Conservation (phyloP, 2,113 vertebrate species). For the Pollimyrus isidori region DNA sequence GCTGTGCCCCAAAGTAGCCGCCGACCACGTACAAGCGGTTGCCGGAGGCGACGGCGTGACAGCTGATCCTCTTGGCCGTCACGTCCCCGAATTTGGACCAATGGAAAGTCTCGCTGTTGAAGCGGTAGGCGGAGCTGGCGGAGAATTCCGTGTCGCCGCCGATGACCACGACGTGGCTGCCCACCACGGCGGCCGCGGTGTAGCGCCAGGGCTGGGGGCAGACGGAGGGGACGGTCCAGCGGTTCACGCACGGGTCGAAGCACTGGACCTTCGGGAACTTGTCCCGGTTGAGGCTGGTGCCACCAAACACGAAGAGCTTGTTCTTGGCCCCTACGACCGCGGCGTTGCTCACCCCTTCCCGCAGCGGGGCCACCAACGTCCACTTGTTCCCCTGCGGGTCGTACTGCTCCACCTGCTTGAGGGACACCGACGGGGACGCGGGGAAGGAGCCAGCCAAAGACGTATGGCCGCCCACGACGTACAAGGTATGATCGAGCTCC, state of each 20-base stretch:
- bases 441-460: constrained; percentile 68
- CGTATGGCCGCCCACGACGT: constrained; percentile 72
- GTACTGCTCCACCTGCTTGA: constrained; percentile 77
- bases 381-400: constrained; percentile 75
- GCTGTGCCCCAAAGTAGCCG: constrained; percentile 71
- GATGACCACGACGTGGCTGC: constrained; percentile 69
- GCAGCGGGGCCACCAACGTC: constrained; percentile 69
- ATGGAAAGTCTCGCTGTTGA: constrained; percentile 76
- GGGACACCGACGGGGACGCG: constrained; percentile 71
- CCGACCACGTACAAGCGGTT: constrained; percentile 74
- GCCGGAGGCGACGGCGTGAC: constrained; percentile 70
- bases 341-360: constrained; percentile 75
- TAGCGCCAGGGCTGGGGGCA: constrained; percentile 77
- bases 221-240: constrained; percentile 64
- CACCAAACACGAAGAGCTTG: constrained; percentile 74
- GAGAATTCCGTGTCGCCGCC: constrained; percentile 75
- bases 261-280: constrained; percentile 75
- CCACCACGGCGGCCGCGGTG: constrained; percentile 68
- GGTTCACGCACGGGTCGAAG: constrained; percentile 68
- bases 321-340: constrained; percentile 72
- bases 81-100: constrained; percentile 75
- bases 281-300: constrained; percentile 71
- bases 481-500: constrained; percentile 67
- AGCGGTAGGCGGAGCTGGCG: constrained; percentile 71
- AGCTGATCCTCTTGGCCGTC: constrained; percentile 69